Conservation (phyloP, 2,113 vertebrate genomes). For the Cyprinodon variegatus region DNA sequence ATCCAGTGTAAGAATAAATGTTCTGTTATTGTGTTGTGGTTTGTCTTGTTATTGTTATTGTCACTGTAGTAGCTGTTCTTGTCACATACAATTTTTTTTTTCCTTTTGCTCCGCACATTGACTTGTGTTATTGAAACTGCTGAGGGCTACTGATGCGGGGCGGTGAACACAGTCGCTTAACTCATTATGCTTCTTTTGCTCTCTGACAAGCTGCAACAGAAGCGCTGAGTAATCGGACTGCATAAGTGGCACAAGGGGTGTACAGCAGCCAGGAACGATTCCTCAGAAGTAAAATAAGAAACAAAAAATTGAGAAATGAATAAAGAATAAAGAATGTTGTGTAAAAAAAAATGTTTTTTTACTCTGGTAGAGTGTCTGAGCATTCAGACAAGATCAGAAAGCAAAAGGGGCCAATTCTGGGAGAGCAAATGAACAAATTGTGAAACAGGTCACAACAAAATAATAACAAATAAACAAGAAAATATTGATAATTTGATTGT, state of each 20-base stretch:
- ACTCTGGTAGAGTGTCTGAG: constrained; percentile 39
- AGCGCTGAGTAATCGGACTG: constrained; percentile 70
- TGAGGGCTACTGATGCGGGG: constrained; percentile 65
- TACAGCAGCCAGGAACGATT: constrained; percentile 29
- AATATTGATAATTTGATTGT: constrained; percentile 51
- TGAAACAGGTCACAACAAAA: constrained; percentile 52
- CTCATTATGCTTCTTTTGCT: constrained; percentile 47
- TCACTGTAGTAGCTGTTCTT: constrained; percentile 31
- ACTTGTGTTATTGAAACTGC: constrained; percentile 63
- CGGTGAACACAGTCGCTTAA: constrained; percentile 41
- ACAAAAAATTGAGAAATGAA: constrained; percentile 18
- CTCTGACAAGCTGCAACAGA: constrained; percentile 56
- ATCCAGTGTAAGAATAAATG: constrained; percentile 30
- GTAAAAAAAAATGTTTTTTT: neutral
- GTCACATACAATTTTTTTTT: constrained; percentile 30
- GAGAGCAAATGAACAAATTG: constrained; percentile 53
- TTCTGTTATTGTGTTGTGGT: constrained; percentile 51
- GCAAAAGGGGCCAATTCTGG: constrained; percentile 63
- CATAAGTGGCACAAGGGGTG: constrained; percentile 46
- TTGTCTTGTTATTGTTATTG: constrained; percentile 49
- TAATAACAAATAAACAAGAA: neutral
- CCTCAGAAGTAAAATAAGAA: constrained; percentile 31
- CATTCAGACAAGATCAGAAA: constrained; percentile 64
- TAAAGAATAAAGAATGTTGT: constrained; percentile 1
- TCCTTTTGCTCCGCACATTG: constrained; percentile 27